Evolutionary conservation across 1,140 invertebrate species (phyloP).

Genomic region (Polyergus mexicanus): DNA sequence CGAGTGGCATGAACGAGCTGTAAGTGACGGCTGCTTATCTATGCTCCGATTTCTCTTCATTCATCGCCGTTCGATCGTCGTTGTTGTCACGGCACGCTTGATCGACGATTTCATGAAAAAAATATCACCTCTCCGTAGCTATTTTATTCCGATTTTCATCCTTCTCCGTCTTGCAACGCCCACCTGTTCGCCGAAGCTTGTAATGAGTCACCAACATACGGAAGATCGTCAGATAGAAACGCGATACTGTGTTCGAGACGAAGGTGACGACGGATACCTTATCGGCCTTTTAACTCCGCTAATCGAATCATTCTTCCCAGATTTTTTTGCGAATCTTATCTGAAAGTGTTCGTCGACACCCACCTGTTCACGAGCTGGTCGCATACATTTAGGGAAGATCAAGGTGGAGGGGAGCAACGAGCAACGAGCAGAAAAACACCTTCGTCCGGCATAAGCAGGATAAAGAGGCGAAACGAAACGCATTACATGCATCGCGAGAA

Average conservation of each 20-base stretch:
- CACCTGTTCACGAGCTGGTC: conserved; percentile 64
- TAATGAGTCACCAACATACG: conserved; percentile 41
- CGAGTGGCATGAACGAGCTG: conserved; percentile 70
- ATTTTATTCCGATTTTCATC: not conserved
- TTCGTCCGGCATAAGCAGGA: conserved; percentile 11
- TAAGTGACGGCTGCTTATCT: conserved; percentile 75
- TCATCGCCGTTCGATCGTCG: conserved; percentile 51
- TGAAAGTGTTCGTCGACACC: conserved; percentile 52
- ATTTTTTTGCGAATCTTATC: conserved; percentile 50
- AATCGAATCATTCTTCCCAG: conserved; percentile 28
- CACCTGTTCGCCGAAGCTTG: conserved; percentile 41
- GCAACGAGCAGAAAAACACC: conserved; percentile 9
- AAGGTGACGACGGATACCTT: conserved; percentile 58
- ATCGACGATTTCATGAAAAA: not conserved
- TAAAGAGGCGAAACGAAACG: conserved; percentile 40
- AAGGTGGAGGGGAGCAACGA: conserved; percentile 38
- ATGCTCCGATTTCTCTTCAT: conserved; percentile 73
- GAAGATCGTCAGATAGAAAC: conserved; percentile 67
- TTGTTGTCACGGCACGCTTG: conserved; percentile 17
- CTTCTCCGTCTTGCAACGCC: conserved; percentile 2
- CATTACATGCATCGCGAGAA: conserved; percentile 57
- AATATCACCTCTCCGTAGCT: not conserved
- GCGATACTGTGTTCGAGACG: conserved; percentile 42
- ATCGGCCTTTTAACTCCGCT: conserved; percentile 57
- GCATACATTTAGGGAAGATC: conserved; percentile 51